Percentiles rank a stretch among this genome's conserved stretches.
These are phyloP conservation scores for Hypercompe scribonia DNA, from an alignment of 2,888 invertebrate species.

Conservation along the genomic window DNA sequence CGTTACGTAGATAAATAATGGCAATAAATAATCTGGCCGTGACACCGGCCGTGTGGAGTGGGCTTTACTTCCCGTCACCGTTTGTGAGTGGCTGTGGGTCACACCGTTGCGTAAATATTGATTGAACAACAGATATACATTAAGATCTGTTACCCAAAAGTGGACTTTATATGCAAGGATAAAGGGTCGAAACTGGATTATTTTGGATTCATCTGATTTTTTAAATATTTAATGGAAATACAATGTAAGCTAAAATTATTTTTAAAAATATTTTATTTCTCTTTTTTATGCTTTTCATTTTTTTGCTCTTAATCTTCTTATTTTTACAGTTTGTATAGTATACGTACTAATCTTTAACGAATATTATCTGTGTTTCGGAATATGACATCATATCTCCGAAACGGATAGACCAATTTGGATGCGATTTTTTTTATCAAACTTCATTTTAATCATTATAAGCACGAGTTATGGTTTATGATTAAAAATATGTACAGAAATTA, in stretches of 20 bases:
- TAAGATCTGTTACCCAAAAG: not conserved
- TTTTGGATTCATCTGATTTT: not conserved
- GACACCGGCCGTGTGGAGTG: slow-evolving; percentile 80
- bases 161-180: not conserved
- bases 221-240: not conserved
- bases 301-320: not conserved
- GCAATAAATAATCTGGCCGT: slow-evolving; percentile 81
- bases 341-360: too few species aligned
- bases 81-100: slow-evolving; percentile 49
- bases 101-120: slow-evolving; percentile 55
- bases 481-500: too few species aligned
- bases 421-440: too few species aligned
- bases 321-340: not conserved
- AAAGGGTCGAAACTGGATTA: not conserved
- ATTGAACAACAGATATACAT: not conserved
- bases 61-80: slow-evolving; percentile 71
- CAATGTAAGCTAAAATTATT: not conserved
- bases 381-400: too few species aligned
- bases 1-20: slow-evolving; percentile 76
- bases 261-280: not conserved
- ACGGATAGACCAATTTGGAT: too few species aligned
- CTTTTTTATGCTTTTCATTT: not conserved
- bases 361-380: too few species aligned
- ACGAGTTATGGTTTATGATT: too few species aligned
- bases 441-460: too few species aligned